phyloP scores from a whole-genome alignment of 2,113 vertebrate species.

The Pelvicachromis taeniatus region DNA sequence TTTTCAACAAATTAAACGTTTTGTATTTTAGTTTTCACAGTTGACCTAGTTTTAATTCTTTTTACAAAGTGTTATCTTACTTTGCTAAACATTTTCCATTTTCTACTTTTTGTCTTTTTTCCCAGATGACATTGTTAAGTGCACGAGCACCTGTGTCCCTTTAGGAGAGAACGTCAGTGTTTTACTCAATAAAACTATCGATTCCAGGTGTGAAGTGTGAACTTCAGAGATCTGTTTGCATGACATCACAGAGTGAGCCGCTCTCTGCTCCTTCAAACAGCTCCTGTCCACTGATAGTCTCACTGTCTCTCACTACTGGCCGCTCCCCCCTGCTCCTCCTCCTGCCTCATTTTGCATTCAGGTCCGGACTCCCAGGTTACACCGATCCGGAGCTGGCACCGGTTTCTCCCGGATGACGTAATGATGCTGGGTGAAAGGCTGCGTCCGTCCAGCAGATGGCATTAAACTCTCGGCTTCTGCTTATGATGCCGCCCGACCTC shows the following conservation, averaged over 20 bases:
- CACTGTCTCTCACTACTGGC: not conserved
- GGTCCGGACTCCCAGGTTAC: constrained; percentile 14
- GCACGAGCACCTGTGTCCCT: not conserved
- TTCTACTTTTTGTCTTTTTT: not conserved
- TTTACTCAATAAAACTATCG: rapidly evolving
- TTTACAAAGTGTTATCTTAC: not conserved
- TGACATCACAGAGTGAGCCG: not conserved
- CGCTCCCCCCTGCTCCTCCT: not conserved
- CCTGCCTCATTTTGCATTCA: constrained; percentile 2
- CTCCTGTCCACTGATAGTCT: not conserved
- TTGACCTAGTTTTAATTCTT: rapidly evolving
- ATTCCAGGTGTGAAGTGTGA: not conserved
- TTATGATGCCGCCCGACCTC: not conserved
- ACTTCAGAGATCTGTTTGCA: not conserved
- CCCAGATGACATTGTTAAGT: not conserved
- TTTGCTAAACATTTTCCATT: not conserved
- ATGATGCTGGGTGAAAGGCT: constrained; percentile 37
- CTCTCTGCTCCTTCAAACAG: not conserved
- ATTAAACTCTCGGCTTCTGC: not conserved
- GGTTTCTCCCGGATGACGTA: constrained; percentile 47
- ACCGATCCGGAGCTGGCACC: constrained; percentile 11
- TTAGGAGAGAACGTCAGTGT: not conserved
- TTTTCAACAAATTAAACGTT: not conserved
- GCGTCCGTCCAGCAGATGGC: constrained; percentile 56
- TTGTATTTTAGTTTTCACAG: not conserved